These are phyloP conservation scores for Lasius fuliginosus DNA, from an alignment of 2,888 invertebrate species.

Conservation along the genomic window DNA sequence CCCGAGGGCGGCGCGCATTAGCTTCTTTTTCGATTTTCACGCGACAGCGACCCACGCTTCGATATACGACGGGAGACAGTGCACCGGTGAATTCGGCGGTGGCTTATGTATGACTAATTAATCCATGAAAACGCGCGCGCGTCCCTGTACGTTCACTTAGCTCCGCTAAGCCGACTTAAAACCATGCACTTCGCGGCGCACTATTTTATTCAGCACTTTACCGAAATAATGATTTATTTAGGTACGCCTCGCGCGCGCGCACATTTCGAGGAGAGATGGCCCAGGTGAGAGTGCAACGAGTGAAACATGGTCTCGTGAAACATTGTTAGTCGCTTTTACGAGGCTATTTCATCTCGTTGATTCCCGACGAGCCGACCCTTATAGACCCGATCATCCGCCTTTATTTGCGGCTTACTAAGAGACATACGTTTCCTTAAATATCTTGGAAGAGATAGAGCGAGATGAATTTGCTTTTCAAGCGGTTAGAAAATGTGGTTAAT, in stretches of 20 bases:
- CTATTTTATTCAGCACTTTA: conserved; percentile 79
- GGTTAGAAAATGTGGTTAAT: background rate
- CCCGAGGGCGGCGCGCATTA: conserved; percentile 16
- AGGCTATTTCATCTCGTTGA: conserved; percentile 19
- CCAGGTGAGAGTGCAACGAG: conserved; percentile 34
- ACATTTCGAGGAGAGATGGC: background rate
- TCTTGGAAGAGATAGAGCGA: background rate
- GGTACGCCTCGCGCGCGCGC: conserved; percentile 20
- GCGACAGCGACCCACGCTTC: conserved; percentile 13
- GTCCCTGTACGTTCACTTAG: conserved; percentile 68
- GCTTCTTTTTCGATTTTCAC: conserved; percentile 62
- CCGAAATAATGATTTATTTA: conserved; percentile 80
- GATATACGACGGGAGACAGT: conserved; percentile 20
- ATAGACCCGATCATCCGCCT: conserved; percentile 19
- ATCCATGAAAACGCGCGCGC: conserved; percentile 74
- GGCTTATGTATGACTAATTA: conserved; percentile 81
- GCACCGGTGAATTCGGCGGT: conserved; percentile 43
- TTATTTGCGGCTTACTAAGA: conserved; percentile 1
- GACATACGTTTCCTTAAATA: background rate
- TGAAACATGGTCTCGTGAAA: conserved; percentile 23
- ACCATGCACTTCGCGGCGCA: conserved; percentile 67
- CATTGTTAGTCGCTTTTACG: conserved; percentile 49
- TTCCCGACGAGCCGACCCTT: conserved; percentile 17
- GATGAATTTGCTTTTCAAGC: conserved; percentile 14
- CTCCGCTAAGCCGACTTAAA: conserved; percentile 76